Evolutionary conservation across 2,888 invertebrate genomes (phyloP).

Genomic region (Netelia inedita): DNA sequence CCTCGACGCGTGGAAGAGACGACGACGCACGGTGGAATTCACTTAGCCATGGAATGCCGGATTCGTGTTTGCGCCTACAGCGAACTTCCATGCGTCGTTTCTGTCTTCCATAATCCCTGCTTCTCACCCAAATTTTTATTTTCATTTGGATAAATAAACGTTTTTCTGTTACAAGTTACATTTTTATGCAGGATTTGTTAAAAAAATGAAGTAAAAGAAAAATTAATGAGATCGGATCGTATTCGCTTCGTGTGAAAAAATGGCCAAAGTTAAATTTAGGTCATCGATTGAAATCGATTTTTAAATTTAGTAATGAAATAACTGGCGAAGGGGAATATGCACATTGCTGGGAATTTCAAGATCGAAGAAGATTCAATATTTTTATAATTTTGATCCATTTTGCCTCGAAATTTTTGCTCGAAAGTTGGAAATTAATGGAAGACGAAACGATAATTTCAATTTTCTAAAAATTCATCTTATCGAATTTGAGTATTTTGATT

Average conservation of each 20-base stretch:
- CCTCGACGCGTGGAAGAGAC: conserved; percentile 65
- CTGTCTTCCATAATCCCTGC: conserved; percentile 28
- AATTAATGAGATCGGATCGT: neutral
- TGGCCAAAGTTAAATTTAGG: neutral
- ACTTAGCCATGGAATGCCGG: conserved; percentile 82
- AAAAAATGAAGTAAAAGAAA: neutral
- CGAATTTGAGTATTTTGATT: too few species aligned
- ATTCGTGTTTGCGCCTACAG: conserved; percentile 74
- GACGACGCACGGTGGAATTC: conserved; percentile 79
- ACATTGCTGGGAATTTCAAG: too few species aligned
- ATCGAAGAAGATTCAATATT: too few species aligned
- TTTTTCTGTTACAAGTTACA: neutral
- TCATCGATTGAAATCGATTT: neutral
- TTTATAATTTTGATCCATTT: too few species aligned
- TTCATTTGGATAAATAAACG: neutral
- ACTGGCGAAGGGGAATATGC: too few species aligned
- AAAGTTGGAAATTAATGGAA: too few species aligned
- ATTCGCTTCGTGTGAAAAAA: neutral
- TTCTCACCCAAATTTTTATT: neutral
- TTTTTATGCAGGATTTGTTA: neutral
- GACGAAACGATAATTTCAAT: too few species aligned
- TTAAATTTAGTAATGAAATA: too few species aligned
- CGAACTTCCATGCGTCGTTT: conserved; percentile 33
- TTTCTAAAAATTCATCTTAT: too few species aligned
- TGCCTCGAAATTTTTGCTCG: too few species aligned